phyloP scores from a whole-genome alignment of 2,797 vertebrate species.

The Lacerta agilis region DNA sequence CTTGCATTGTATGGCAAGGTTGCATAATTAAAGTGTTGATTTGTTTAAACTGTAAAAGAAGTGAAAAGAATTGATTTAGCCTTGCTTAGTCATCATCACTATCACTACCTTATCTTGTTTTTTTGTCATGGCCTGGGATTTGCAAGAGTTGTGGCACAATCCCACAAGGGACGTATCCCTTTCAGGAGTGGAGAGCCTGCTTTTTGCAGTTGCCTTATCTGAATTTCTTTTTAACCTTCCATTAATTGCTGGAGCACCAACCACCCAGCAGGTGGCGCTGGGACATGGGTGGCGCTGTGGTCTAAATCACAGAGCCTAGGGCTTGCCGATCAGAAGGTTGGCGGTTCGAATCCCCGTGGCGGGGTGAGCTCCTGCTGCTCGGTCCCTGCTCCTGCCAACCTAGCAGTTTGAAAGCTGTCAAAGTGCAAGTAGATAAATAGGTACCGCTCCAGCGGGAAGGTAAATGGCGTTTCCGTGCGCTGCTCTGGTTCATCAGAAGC shows the following conservation, averaged over 20 bases:
- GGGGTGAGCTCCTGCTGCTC: no score
- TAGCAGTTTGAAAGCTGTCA: no score
- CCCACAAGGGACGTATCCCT: not conserved
- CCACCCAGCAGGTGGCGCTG: no score
- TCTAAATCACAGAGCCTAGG: no score
- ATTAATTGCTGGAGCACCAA: not conserved
- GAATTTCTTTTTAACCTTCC: not conserved
- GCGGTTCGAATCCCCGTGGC: no score
- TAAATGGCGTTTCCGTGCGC: no score
- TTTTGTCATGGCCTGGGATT: not conserved
- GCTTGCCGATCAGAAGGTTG: no score
- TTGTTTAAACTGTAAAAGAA: not conserved
- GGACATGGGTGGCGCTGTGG: no score
- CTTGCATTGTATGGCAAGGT: not conserved
- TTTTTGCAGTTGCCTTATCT: not conserved
- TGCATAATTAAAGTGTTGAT: not conserved
- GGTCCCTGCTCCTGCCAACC: no score
- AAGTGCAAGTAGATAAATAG: no score
- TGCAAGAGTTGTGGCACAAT: not conserved
- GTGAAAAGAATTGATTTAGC: not conserved
- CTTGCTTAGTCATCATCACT: not conserved
- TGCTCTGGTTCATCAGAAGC: no score
- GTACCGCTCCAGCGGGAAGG: no score
- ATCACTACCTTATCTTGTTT: not conserved
- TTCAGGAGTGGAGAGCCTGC: not conserved